Percentiles rank a stretch among this genome's conserved stretches.
Evolutionary conservation across 2,797 vertebrate genomes (phyloP).

Genomic region (Sebastes nivosus): DNA sequence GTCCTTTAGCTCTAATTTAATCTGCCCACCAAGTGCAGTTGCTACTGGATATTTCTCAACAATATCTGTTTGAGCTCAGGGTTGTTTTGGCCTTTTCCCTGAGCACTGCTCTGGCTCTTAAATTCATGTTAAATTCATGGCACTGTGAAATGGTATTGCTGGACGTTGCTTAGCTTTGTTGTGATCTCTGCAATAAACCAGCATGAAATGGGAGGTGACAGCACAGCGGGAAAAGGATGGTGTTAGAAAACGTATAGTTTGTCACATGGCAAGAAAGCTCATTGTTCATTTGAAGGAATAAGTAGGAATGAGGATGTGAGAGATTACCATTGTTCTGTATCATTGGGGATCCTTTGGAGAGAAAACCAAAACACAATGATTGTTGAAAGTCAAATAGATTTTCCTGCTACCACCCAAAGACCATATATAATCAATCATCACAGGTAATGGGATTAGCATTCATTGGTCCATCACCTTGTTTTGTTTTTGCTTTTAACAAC

Average conservation of each 20-base stretch:
- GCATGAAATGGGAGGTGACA: conserved; percentile 70
- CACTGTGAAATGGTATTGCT: conserved; percentile 17
- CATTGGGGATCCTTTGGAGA: conserved; percentile 83
- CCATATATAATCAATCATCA: conserved; percentile 73
- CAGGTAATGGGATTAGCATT: conserved; percentile 75
- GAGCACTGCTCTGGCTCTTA: conserved; percentile 11
- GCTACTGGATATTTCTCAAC: neutral
- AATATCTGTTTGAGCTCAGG: neutral
- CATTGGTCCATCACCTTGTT: conserved; percentile 68
- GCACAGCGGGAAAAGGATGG: conserved; percentile 74
- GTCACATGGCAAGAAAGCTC: conserved; percentile 74
- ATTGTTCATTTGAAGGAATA: conserved; percentile 78
- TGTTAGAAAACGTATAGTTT: conserved; percentile 79
- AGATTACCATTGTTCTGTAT: conserved; percentile 86
- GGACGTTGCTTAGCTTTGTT: conserved; percentile 9
- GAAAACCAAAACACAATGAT: conserved; percentile 84
- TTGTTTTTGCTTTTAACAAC: conserved; percentile 42
- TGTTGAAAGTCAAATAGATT: conserved; percentile 78
- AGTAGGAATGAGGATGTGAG: conserved; percentile 78
- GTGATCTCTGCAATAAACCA: conserved; percentile 52
- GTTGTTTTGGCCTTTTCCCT: conserved; percentile 4
- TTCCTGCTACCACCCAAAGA: conserved; percentile 74
- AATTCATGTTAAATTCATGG: neutral
- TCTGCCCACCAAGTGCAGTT: neutral
- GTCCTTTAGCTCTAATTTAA: neutral